Evolutionary conservation across 2,888 invertebrate species (phyloP).

Genomic region (Cephonodes hylas): DNA sequence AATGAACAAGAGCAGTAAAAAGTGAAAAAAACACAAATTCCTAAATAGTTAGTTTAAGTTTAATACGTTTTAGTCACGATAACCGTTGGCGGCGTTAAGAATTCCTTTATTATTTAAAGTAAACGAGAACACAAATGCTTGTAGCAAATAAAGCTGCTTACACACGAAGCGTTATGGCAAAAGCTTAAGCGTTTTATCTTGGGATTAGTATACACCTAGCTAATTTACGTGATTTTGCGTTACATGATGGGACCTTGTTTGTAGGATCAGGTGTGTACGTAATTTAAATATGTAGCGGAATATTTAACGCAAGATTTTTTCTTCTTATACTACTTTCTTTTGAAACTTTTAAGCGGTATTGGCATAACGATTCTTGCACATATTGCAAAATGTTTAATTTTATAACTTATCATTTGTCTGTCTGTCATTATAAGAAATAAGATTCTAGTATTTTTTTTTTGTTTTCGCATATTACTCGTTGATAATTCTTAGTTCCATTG

Average conservation of each 20-base stretch:
- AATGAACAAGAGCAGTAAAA: background rate
- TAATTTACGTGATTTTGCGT: slow-evolving; percentile 72
- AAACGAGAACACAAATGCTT: slow-evolving; percentile 58
- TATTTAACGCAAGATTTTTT: background rate
- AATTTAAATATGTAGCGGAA: slow-evolving; percentile 32
- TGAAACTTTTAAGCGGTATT: no score
- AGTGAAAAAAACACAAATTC: slow-evolving; percentile 5
- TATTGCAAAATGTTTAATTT: no score
- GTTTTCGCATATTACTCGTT: no score
- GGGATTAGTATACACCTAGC: slow-evolving; percentile 71
- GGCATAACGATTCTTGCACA: no score
- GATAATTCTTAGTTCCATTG: no score
- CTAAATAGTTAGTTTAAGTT: slow-evolving; percentile 11
- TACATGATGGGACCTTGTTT: slow-evolving; percentile 65
- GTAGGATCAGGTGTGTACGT: slow-evolving; percentile 58
- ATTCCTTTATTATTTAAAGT: slow-evolving; percentile 51
- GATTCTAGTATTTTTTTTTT: no score
- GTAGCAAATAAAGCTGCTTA: slow-evolving; percentile 69
- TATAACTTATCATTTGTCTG: no score
- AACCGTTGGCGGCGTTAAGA: slow-evolving; percentile 32
- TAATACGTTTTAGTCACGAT: slow-evolving; percentile 17
- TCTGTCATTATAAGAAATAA: no score
- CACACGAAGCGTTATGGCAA: slow-evolving; percentile 62
- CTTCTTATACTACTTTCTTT: no score
- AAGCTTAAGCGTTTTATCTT: slow-evolving; percentile 71